These are phyloP conservation scores for Ceuthmochares aereus DNA, from an alignment of 2,113 vertebrate species.

Conservation along the genomic window DNA sequence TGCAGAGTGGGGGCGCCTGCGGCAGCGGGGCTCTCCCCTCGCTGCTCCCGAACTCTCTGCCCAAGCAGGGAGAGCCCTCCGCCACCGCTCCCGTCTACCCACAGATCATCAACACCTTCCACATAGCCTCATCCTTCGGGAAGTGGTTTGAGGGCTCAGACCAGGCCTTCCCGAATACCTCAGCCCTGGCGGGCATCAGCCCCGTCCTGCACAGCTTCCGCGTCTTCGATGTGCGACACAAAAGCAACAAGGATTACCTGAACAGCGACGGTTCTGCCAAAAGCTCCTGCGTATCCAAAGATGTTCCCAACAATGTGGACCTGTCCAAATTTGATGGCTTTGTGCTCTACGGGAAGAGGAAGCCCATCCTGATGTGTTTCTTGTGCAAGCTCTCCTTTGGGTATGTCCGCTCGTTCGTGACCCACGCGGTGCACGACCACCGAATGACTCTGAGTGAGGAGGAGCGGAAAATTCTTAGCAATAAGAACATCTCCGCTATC, in stretches of 20 bases:
- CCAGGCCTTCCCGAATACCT: conserved; percentile 99
- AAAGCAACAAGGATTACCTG: conserved; percentile 99
- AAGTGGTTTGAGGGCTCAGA: conserved; percentile 98
- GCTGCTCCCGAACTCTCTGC: conserved; percentile 90
- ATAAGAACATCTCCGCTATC: conserved; percentile 98
- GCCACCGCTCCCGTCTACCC: conserved; percentile 88
- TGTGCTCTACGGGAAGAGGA: conserved; percentile 97
- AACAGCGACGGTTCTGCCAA: conserved; percentile 99
- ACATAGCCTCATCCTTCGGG: conserved; percentile 99
- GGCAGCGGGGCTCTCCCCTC: conserved; percentile 79
- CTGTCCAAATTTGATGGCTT: conserved; percentile 99
- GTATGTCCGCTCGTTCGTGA: conserved; percentile 96
- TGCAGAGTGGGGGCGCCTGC: conserved; percentile 86
- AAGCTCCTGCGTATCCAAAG: conserved; percentile 99
- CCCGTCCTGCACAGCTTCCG: conserved; percentile 99
- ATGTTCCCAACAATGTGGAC: conserved; percentile 99
- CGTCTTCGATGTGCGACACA: conserved; percentile 99
- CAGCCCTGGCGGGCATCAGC: conserved; percentile 96
- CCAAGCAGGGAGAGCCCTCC: conserved; percentile 87
- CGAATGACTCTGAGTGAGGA: conserved; percentile 97
- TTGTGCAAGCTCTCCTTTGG: conserved; percentile 99
- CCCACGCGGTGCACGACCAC: conserved; percentile 98
- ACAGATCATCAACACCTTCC: conserved; percentile 99
- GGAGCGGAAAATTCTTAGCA: conserved; percentile 94
- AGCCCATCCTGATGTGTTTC: conserved; percentile 99